Base-by-base conservation (phyloP, 2,797 vertebrate species). In the Acanthurus lineatus region DNA sequence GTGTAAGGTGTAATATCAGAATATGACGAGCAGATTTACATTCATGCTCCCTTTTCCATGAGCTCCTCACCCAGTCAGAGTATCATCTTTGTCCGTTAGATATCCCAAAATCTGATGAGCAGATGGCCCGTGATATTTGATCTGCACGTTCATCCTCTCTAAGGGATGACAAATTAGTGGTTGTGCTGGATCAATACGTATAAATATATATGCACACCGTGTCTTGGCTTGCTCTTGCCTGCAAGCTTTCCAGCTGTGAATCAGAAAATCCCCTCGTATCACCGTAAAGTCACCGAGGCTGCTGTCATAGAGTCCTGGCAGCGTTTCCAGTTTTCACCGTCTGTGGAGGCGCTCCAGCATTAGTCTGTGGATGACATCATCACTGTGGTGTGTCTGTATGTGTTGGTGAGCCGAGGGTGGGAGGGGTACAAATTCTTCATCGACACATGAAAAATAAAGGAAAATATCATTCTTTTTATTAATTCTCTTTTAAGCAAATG, bases 281-380 rank as follows among this genome's bases (percentile, higher is more conserved):
- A 6, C 20, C 49, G 59, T 63, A 16, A 51, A 70, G 68, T 65
- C 68, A 20, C 44, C 0, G 3, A 51, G 44, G 68, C 54, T 45
- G 61, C 51, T 59, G 25, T 61, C 53, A 69, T 49, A 17, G 54
- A 59, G 67, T 54, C 32, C 32, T 69, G 77, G 69, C 69, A 62
- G 52, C 17, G 20, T 19, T 56, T 76, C 67, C 73, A 40, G 25
- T 25, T 76, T 73, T 76, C 68, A 65, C 48, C 12, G 15, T 76
- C 59, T 8, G 9, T 79, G 76, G 85, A 83, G 80, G 25, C 0
- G 16, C 47, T 86, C 71, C 76, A 82, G 20, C 60, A 54, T 76
- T 32, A 48, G 65, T 59, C 65, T 80, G 73, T 53, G 59, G 76
- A 86, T 86, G 85, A 89, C 77, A 85, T 86, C 82, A 90, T 70